Evolutionary conservation across 1,140 invertebrate genomes (phyloP).

Genomic region (Ruditapes philippinarum): DNA sequence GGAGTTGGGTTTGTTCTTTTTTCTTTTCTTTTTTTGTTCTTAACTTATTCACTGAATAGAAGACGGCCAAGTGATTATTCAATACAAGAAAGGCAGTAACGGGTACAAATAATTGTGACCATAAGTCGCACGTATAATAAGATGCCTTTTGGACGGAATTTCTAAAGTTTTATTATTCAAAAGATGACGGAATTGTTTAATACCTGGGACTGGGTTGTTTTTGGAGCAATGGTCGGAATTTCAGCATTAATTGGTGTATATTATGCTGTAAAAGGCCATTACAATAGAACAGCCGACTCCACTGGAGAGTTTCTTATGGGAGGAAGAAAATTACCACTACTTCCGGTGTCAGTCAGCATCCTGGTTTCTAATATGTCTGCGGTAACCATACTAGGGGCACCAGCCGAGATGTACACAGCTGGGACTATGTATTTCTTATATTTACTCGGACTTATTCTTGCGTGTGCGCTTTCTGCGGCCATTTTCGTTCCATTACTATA

Average conservation of each 20-base stretch:
- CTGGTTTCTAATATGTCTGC: slow-evolving; percentile 86
- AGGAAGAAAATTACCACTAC: slow-evolving; percentile 91
- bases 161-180: too few species aligned
- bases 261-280: slow-evolving; percentile 91
- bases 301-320: slow-evolving; percentile 93
- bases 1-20: too few species aligned
- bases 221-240: slow-evolving; percentile 75
- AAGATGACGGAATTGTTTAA: slow-evolving; percentile 64
- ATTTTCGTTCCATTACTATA: slow-evolving; percentile 81
- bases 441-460: slow-evolving; percentile 72
- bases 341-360: slow-evolving; percentile 86
- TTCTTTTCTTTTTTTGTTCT: too few species aligned
- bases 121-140: too few species aligned
- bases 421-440: slow-evolving; percentile 82
- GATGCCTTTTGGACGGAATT: too few species aligned
- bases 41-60: too few species aligned
- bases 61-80: too few species aligned
- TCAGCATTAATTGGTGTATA: slow-evolving; percentile 92
- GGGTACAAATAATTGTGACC: too few species aligned
- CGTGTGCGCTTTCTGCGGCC: slow-evolving; percentile 71
- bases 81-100: too few species aligned
- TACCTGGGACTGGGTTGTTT: slow-evolving; percentile 77
- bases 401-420: slow-evolving; percentile 83
- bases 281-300: slow-evolving; percentile 92
- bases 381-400: slow-evolving; percentile 87